Base-by-base conservation (phyloP, 2,888 invertebrate species). In the Andrena chrysosceles region DNA sequence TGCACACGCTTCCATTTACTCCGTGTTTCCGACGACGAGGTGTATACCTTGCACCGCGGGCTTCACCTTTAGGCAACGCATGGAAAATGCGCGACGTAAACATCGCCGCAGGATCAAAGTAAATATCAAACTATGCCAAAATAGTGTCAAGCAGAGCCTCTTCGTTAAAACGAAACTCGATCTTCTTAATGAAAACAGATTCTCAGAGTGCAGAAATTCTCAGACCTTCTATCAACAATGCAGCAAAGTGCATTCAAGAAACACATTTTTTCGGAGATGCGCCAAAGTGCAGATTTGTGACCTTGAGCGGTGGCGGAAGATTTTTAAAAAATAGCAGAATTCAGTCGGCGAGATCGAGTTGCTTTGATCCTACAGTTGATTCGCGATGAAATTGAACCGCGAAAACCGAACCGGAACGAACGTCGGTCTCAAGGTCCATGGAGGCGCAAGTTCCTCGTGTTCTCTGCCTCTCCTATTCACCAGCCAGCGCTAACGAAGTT, bases 401-500 rank as follows among this genome's bases (percentile, higher is more conserved):
- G 70, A 81, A 84, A 78, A 49, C 77, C 77, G 67, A 13, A 85
- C 74, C 78, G 78, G 67, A 85, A 85, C 85, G 78, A 83, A 77
- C 62, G 81, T 83, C 81, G 63, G 78, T 69, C 75, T 82, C 83
- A 72, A 85, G 85, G 85, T 20, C 48, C 59, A 33, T 16, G 54
- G 59, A n/a, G 66, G 64, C 35, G 29, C 42, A 23, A 42, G 6
- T 66, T 66, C 71, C 56, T 67, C 20, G 31, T 67, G 5, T 67
- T 67, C 35, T 16, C 33, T 42, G 42, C 56, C 60, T 71, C 54
- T 42, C 42, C 42, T 31, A 26, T 66, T 52, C 76, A n/a, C 20
- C 49, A 33, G 8, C 26, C n/a, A 52, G 69, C 80, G 64, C 74
- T 88, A 88, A 88, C 77, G 35, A 81, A 85, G 75, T 88, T 88